A percentile compares a stretch with the other conserved stretches of the same genome.
phyloP scores from a whole-genome alignment of 64 coral and sea anemone genomes.

The Dendrophyllia cribrosa region DNA sequence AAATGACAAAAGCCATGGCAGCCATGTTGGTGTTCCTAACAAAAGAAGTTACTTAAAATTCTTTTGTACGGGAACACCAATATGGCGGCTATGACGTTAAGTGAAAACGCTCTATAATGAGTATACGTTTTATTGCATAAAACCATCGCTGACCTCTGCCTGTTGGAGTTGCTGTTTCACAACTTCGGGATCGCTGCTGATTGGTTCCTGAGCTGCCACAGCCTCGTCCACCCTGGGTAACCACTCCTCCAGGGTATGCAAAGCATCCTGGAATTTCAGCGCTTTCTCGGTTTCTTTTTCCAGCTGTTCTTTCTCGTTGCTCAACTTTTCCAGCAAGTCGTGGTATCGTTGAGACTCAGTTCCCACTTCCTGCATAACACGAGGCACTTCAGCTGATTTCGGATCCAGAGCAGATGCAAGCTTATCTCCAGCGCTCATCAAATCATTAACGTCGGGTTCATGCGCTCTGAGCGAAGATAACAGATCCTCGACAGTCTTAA shows the following conservation, averaged over 20 bases:
- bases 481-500: constrained; percentile 68
- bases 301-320: constrained; percentile 64
- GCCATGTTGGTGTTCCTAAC: no score
- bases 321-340: constrained; percentile 65
- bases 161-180: constrained; percentile 88
- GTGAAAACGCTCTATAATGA: no score
- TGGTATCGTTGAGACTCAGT: constrained; percentile 65
- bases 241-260: constrained; percentile 81
- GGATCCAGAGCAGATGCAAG: constrained; percentile 66
- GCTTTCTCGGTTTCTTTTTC: constrained; percentile 78
- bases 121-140: no score
- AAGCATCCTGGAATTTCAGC: constrained; percentile 88
- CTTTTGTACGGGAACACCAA: no score
- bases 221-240: constrained; percentile 79
- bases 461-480: constrained; percentile 53
- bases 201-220: constrained; percentile 75
- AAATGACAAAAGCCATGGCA: no score
- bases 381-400: constrained; percentile 69
- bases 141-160: constrained; percentile 67
- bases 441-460: constrained; percentile 64
- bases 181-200: constrained; percentile 89
- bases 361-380: constrained; percentile 70
- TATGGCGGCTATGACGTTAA: no score
- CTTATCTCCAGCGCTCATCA: constrained; percentile 56
- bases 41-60: no score